Conservation (phyloP, 1,140 invertebrate genomes). For the Psilanteris sp. region DNA sequence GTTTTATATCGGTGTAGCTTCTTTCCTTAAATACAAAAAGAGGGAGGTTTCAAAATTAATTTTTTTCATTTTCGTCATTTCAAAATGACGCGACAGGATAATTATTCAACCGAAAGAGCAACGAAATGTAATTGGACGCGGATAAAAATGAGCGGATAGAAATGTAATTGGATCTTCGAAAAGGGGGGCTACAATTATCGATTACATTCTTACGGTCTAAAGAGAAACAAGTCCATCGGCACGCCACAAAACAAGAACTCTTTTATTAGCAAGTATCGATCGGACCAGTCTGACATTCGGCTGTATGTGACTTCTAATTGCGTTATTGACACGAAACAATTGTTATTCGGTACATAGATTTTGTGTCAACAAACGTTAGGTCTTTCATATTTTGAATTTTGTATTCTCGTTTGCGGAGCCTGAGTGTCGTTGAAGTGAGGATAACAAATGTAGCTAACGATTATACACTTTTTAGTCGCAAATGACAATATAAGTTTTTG, state of each 20-base stretch:
- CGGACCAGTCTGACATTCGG: constrained; percentile 1
- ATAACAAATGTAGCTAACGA: neutral
- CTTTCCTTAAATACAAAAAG: too few relatives aligned
- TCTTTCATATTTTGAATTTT: too few relatives aligned
- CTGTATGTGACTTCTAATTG: constrained; percentile 16
- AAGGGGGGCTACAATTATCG: neutral
- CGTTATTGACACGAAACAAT: constrained; percentile 17
- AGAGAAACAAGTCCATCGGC: constrained; percentile 18
- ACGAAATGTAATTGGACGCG: too few relatives aligned
- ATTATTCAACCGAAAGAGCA: too few relatives aligned
- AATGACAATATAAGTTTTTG: neutral
- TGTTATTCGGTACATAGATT: constrained; percentile 7
- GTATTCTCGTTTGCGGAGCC: too few relatives aligned
- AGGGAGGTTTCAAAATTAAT: too few relatives aligned
- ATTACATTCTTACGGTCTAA: constrained; percentile 1
- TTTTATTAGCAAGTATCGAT: constrained; percentile 12
- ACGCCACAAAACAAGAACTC: constrained; percentile 11
- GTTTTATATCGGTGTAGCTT: constrained; percentile 43
- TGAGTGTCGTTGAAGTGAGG: too few relatives aligned
- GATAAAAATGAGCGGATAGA: too few relatives aligned
- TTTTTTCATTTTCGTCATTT: too few relatives aligned
- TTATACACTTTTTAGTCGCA: constrained; percentile 11
- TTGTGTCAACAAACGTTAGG: constrained; percentile 13
- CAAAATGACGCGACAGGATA: too few relatives aligned
- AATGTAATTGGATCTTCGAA: constrained; percentile 3